Evolutionary conservation across 2,113 vertebrate genomes (phyloP), one percentile per base, ranked within the genome.

Genomic region (Mobula birostris): DNA sequence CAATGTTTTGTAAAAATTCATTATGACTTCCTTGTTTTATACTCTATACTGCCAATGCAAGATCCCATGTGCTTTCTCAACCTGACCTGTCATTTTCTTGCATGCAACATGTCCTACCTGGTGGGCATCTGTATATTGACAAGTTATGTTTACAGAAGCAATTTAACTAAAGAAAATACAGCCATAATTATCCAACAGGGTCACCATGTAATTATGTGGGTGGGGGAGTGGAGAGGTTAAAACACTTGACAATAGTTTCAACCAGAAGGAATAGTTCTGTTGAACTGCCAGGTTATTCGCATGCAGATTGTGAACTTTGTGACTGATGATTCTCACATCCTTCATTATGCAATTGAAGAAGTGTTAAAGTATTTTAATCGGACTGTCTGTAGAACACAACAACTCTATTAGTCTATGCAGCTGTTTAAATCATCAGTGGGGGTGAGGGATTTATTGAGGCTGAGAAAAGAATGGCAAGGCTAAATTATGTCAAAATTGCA

Each of bases 401-500:
- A 88, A 88, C 61, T 88, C 27, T 66, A 66, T 88, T 66, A n/a
- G 29, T 32, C 27, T 88, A 12, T 32, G 85, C 85, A 88, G 85
- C 58, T 87, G 83, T 61, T 87, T 87, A 61, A 87, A 87, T 87
- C 83, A 87, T 87, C 56, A 87, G 83, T 56, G 12, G 24, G 56
- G 83, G 56, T 11, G 27, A 87, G 56, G 85, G 85, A 88, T 88
- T 88, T 88, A 66, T 88, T 88, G n/a, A 88, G 85, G 85, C 85
- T 88, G 61, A 88, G 85, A 88, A 88, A 88, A 32, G 61, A 66
- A 88, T 61, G 61, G 29, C 85, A 88, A 61, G 29, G n/a, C 85
- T 66, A 88, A 72, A 88, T 88, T 88, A 88, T 88, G 85, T 88
- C 61, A 66, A 66, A 66, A 88, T 66, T 88, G 85, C 58, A 88